Base-by-base conservation (phyloP, 2,888 invertebrate species). In the Drosophila affinis region DNA sequence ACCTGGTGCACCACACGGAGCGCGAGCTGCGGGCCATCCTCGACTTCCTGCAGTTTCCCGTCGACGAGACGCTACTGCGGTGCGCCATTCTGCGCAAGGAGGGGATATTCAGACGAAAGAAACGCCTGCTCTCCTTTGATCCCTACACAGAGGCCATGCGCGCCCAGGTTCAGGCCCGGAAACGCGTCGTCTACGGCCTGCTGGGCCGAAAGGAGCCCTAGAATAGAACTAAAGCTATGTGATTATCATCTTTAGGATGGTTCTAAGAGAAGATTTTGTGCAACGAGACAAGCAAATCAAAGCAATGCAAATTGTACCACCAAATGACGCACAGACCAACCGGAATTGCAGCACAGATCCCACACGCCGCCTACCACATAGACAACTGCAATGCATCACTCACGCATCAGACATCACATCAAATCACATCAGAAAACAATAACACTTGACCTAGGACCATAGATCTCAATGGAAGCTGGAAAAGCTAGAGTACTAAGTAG, bases 21-120 rank as follows among this genome's bases (percentile, higher is more conserved):
- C 90, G 91, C 44, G 93, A 94, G 1, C 91, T 96, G 51, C 91
- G 93, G 32, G 93, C 93, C 2, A 92, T 95, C 61, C 91, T 96
- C 61, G 90, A 92, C 51, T 95, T 95, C 88, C 91, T 95, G 29
- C 94, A 94, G 72, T 90, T 92, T 73, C 93, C 93, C 39, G 91
- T 93, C 24, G 91, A 93, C 34, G 93, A 94, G 91, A 90, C 89
- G 17, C 93, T 93, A 51, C 91, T 95, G 90, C 91, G 92, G 47
- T 95, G 95, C 89, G 94, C 95, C 18, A 81, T 95, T 53, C 89
- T 92, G 12, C 91, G 94, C 80, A 94, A 93, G 79, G 95, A 95
- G 90, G 96, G 96, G 2, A 96, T 96, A 64, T 96, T 96, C 90
- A 92, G 95, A 67, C 92, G 96, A 7, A 94, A 94, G 83, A 95